phyloP scores from a whole-genome alignment of 1,140 invertebrate species.

The Drosophila miranda region DNA sequence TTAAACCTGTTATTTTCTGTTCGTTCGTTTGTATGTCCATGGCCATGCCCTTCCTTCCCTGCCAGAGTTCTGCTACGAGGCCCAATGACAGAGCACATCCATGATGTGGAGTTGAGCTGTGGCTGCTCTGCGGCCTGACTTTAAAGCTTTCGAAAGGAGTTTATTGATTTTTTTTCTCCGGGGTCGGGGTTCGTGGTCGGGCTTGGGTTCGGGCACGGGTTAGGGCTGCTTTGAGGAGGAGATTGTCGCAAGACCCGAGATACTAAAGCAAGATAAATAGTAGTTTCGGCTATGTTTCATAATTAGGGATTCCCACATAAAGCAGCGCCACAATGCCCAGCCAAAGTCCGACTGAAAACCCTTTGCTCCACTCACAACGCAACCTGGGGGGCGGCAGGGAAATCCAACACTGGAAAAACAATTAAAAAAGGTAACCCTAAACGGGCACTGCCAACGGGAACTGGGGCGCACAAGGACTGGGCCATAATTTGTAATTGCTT shows the following conservation, averaged over 20 bases:
- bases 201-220: no score
- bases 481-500: constrained; percentile 78
- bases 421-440: constrained; percentile 71
- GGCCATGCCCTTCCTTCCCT: constrained; percentile 1
- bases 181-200: neutral
- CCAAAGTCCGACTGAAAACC: neutral
- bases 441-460: constrained; percentile 24
- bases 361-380: neutral
- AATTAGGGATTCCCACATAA: neutral
- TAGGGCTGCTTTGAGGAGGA: neutral
- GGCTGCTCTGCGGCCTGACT: constrained; percentile 27
- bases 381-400: neutral
- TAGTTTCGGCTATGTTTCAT: constrained; percentile 5
- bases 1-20: constrained; percentile 61
- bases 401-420: constrained; percentile 52
- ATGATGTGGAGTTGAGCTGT: constrained; percentile 7
- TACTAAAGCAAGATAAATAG: constrained; percentile 32
- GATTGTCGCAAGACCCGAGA: neutral
- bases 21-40: constrained; percentile 8
- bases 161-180: constrained; percentile 25
- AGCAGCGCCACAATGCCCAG: neutral
- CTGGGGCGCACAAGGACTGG: constrained; percentile 20
- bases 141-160: constrained; percentile 58
- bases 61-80: no score
- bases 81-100: constrained; percentile 14